A percentile compares a stretch with the other conserved stretches of the same genome.
These are phyloP conservation scores for Tenthredo amoena DNA, from an alignment of 2,888 invertebrate genomes.

Conservation along the genomic window DNA sequence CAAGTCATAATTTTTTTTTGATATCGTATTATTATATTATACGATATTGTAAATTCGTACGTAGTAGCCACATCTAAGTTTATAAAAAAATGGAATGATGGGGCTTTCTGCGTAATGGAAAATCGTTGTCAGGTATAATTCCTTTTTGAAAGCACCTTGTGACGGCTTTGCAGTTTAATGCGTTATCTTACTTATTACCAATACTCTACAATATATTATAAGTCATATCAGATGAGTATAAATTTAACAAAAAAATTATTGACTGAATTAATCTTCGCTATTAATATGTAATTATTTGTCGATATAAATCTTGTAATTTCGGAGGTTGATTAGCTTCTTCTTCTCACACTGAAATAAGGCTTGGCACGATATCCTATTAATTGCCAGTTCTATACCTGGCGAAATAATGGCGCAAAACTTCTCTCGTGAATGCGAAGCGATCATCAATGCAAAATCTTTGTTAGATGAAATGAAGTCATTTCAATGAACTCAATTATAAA, in stretches of 20 bases:
- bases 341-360: background rate
- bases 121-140: background rate
- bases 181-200: background rate
- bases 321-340: background rate
- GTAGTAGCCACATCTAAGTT: background rate
- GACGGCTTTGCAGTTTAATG: background rate
- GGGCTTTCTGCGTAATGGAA: background rate
- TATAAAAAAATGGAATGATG: constrained; percentile 1
- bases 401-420: background rate
- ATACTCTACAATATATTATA: too few species aligned
- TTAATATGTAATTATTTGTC: background rate
- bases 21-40: background rate
- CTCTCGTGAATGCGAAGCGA: background rate
- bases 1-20: background rate
- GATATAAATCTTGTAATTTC: background rate
- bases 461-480: background rate
- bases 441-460: background rate
- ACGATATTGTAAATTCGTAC: background rate
- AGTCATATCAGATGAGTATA: background rate
- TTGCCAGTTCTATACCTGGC: background rate
- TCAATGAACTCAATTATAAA: background rate
- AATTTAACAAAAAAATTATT: background rate
- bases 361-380: background rate
- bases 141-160: background rate
- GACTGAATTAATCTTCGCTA: background rate